These are phyloP conservation scores for Ceyx melanurus DNA, from an alignment of 2,113 vertebrate genomes.

Conservation along the genomic window DNA sequence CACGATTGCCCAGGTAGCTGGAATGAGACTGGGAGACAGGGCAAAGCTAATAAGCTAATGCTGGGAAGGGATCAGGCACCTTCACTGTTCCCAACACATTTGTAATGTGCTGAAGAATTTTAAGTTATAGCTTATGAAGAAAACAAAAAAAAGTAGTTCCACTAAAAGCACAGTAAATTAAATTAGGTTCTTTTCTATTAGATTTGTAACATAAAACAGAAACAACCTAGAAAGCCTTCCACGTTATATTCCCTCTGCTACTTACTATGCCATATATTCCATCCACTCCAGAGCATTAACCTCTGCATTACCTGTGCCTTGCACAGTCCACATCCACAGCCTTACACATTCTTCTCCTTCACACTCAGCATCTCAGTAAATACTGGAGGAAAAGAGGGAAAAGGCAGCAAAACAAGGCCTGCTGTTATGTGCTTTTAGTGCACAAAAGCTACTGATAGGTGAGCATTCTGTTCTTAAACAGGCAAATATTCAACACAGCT, in stretches of 20 bases:
- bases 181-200: neutral
- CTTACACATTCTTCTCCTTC: neutral
- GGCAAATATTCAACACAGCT: neutral
- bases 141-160: neutral
- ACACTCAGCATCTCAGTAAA: neutral
- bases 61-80: neutral
- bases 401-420: neutral
- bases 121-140: neutral
- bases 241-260: neutral
- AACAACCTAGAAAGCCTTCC: neutral
- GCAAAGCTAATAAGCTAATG: neutral
- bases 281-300: neutral
- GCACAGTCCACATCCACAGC: neutral
- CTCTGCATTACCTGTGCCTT: neutral
- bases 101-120: neutral
- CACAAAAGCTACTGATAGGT: neutral
- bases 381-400: neutral
- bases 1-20: neutral
- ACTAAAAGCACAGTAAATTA: constrained; percentile 35
- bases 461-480: neutral
- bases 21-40: neutral
- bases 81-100: neutral
- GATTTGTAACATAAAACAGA: neutral
- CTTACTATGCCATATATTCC: neutral
- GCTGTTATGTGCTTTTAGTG: neutral